Percentiles rank a stretch among this genome's conserved stretches.
Evolutionary conservation across 2,888 invertebrate genomes (phyloP).

Genomic region (Resseliella maxima): DNA sequence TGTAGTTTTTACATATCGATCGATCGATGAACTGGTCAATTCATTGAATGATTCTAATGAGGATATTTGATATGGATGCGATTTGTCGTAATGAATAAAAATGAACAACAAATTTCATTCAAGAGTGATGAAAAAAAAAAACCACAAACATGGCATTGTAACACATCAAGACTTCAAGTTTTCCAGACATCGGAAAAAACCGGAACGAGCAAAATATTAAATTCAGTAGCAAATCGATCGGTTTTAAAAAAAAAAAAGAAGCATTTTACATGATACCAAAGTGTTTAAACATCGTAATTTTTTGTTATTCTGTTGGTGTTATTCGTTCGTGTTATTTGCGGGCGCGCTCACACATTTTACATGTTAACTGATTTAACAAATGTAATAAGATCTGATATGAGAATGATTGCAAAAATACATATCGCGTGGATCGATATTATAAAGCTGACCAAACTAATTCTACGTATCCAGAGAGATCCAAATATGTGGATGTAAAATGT

Average conservation of each 20-base stretch:
- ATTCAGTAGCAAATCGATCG: slow-evolving; percentile 2
- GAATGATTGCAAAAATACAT: not conserved
- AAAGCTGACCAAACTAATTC: not conserved
- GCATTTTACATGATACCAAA: slow-evolving; percentile 28
- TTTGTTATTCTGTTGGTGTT: not conserved
- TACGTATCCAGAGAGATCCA: not conserved
- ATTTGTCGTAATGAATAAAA: too few relatives aligned
- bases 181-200: slow-evolving; percentile 22
- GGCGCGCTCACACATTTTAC: slow-evolving; percentile 32
- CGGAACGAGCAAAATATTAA: slow-evolving; percentile 30
- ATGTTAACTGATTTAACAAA: slow-evolving; percentile 24
- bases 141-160: not conserved
- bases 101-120: too few relatives aligned
- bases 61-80: not conserved
- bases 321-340: not conserved
- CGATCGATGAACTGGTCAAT: not conserved
- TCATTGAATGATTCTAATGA: slow-evolving; percentile 11
- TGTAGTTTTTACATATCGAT: not conserved
- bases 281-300: slow-evolving; percentile 16
- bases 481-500: slow-evolving; percentile 47
- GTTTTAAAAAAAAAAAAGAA: not conserved
- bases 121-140: too few relatives aligned
- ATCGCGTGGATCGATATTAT: slow-evolving; percentile 7
- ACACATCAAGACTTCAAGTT: not conserved
- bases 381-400: slow-evolving; percentile 34